Evolutionary conservation across 2,888 invertebrate species (phyloP).

Genomic region (Xylota segnis): DNA sequence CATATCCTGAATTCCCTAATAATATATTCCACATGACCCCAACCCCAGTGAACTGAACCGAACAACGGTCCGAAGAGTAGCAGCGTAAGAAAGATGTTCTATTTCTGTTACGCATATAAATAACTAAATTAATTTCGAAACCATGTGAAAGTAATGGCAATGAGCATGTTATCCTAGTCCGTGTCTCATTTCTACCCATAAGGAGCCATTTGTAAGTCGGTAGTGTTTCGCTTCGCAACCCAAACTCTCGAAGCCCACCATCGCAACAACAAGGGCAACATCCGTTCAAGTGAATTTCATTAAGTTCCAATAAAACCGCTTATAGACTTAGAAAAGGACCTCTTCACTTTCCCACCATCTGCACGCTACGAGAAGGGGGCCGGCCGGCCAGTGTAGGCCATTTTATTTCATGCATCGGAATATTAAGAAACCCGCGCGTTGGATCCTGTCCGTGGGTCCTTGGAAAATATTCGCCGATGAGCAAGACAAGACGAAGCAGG

Average conservation of each 20-base stretch:
- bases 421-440: slow-evolving; percentile 50
- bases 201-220: slow-evolving; percentile 58
- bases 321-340: slow-evolving; percentile 61
- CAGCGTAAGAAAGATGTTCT: slow-evolving; percentile 55
- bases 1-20: slow-evolving; percentile 32
- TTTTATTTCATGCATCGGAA: slow-evolving; percentile 62
- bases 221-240: slow-evolving; percentile 32
- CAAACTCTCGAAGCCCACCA: not conserved
- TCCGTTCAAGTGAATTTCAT: slow-evolving; percentile 72
- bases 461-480: slow-evolving; percentile 29
- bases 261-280: slow-evolving; percentile 43
- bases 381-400: slow-evolving; percentile 34
- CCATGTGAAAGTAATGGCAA: slow-evolving; percentile 75
- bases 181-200: slow-evolving; percentile 59
- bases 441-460: slow-evolving; percentile 25
- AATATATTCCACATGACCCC: slow-evolving; percentile 48
- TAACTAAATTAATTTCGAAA: slow-evolving; percentile 74
- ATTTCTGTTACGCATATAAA: slow-evolving; percentile 74
- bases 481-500: not conserved
- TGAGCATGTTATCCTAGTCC: slow-evolving; percentile 68
- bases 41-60: not conserved
- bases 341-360: not conserved
- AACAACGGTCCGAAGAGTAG: not conserved
- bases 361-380: not conserved
- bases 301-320: slow-evolving; percentile 73